Conservation (phyloP, 2,888 invertebrate species). For the Hirtodrosophila histrioides region DNA sequence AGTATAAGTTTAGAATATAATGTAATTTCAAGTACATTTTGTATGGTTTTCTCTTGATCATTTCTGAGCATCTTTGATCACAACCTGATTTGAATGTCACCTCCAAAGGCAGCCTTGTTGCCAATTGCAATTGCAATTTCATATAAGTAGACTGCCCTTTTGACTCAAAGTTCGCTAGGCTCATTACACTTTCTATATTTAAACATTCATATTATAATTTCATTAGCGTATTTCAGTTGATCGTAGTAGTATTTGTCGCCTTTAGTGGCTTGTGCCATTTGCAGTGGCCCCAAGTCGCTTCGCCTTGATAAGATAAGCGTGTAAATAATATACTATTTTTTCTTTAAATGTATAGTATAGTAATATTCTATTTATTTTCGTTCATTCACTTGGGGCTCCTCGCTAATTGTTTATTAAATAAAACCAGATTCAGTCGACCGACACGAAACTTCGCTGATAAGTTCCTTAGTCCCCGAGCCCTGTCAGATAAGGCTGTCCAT, state of each 20-base stretch:
- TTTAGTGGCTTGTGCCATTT: conserved; percentile 7
- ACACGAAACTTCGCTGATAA: conserved; percentile 27
- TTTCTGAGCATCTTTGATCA: conserved; percentile 16
- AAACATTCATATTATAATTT: conserved; percentile 3
- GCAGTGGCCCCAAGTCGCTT: conserved; percentile 3
- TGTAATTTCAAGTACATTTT: too few relatives aligned
- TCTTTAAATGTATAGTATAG: conserved; percentile 34
- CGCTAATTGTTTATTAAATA: conserved; percentile 49
- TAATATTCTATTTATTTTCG: conserved; percentile 49
- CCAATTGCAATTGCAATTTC: conserved; percentile 19
- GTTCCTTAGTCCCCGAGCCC: not conserved
- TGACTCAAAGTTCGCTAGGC: conserved; percentile 3
- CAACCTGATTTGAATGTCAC: conserved; percentile 33
- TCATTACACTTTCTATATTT: conserved; percentile 22
- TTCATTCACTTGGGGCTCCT: conserved; percentile 52
- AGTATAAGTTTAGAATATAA: too few relatives aligned
- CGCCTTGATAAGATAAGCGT: conserved; percentile 41
- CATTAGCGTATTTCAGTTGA: conserved; percentile 9
- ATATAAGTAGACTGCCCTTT: not conserved
- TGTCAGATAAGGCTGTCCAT: conserved; percentile 15
- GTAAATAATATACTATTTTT: conserved; percentile 6
- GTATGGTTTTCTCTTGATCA: not conserved
- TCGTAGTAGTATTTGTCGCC: not conserved
- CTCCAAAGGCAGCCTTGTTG: conserved; percentile 3
- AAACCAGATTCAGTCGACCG: conserved; percentile 22